Base-by-base conservation (phyloP, 35 echinoderm and acorn worm genomes). In the Patiria miniata region DNA sequence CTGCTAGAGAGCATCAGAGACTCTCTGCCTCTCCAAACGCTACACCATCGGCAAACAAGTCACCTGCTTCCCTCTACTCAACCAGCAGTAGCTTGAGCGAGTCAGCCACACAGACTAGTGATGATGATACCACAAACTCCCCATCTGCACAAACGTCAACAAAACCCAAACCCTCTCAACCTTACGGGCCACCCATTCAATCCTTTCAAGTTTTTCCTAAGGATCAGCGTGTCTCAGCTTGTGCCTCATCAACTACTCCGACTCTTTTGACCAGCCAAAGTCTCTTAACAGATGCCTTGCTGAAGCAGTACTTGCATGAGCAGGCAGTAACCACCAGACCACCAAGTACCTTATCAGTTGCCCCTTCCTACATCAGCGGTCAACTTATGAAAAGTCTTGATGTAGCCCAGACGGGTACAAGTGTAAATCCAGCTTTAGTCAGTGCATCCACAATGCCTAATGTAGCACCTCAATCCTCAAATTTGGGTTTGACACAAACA, bases 261-360 rank as follows among this genome's bases (percentile, higher is more conserved):
- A 90, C 92, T 44, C 37, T 94, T 50, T 78, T 94, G 28, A 94
- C 92, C n/a, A 94, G 92, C 51, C 87, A 94, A 37, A 86, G 87
- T n/a, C 78, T 94, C 16, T 57, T 94, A 33, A 89, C 83, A 23
- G 61, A 40, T 32, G 42, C 69, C 18, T 39, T 83, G 5, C 68
- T 82, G 5, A 90, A 73, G 36, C 80, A 83, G 34, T 90, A 90
- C 73, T 47, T 90, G 36, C 83, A 90, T 77, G 80, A 83, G 51
- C 39, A 81, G 52, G 58, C 88, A 21, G 83, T 77, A 8, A 87
- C 69, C n/a, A 78, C 85, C 23, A 30, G 37, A 23, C 28, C 59
- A 60, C n/a, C 52, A 59, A 38, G 21, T 16, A 30, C 78, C 69
- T 19, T 36, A 78, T 34, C 76, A 79, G 53, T n/a, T 38, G 61